Evolutionary conservation across 2,888 invertebrate species (phyloP), one percentile per base, ranked within the genome.

Genomic region (Xestia c-nigrum): DNA sequence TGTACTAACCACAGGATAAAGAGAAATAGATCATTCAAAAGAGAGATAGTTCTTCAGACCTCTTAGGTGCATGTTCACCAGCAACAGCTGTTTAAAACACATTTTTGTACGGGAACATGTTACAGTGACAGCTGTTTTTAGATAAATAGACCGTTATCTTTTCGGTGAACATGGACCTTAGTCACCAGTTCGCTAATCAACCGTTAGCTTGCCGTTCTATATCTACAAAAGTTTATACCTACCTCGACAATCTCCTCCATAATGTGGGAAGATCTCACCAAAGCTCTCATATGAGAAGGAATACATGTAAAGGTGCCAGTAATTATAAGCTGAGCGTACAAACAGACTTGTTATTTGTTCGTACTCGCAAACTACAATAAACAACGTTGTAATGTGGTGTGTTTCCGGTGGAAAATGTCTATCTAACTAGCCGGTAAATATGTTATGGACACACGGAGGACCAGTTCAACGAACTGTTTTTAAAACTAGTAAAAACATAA

Each of bases 381-480:
- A 92, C 89, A 88, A 85, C 86, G 83, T 83, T 86, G 87, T 92
- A 92, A 92, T 92, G 92, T 80, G 86, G 84, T 88, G 84, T 87
- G 91, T 94, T 94, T 94, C 94, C 93, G 93, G 92, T 91, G 83
- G 86, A 89, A 87, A 89, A 89, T 89, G 82, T 87, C 84, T 87
- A 79, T 78, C 84, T 90, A 91, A 91, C 90, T 89, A 90, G 89
- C 86, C 85, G 80, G 87, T 88, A 89, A 90, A 88, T 89, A 89
- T 84, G 66, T 83, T 70, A 12, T 0, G 38, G 50, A 92, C 88
- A 90, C 55, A 92, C 88, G 24, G 90, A 0, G 6, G 0, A 0
- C 0, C 0, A 76, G 59, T 10, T 12, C 66, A 12, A n/a, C n/a
- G 55, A 55, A 10, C 55, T 4, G n/a, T 55, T 55, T 55, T n/a